Evolutionary conservation across 2,797 vertebrate genomes (phyloP), one percentile per base, ranked within the genome.

Genomic region (Otolemur crassicaudatus): DNA sequence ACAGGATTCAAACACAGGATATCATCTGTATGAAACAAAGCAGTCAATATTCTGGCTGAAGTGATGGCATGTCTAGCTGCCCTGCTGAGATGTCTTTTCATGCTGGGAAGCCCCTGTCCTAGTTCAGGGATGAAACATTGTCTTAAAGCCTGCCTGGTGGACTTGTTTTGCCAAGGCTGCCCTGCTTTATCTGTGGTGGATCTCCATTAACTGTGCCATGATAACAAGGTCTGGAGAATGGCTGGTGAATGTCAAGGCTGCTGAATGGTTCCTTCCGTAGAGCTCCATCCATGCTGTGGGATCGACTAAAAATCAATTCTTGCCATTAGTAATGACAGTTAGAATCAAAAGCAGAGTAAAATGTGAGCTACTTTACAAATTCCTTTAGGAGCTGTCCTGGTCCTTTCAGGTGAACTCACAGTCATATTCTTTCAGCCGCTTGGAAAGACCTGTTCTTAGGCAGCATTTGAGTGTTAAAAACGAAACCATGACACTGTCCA

Each of bases 271-370:
- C 80, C 53, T 70, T 73, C 72, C 88, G 60, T 29, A 53, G 25
- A 72, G 53, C 40, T 56, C 0, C 29, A 3, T 56, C 0, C 29
- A 3, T 25, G 29, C 34, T 56, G 13, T 83, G 25, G 70, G 40
- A 79, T 83, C 31, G 61, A 65, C 9, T 11, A 46, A 83, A 79
- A 94, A 79, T 16, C 14, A 72, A 72, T 76, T 91, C 27, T 80
- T 91, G 53, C 63, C 85, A 40, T 13, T 29, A 60, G 46, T 20
- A 72, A 20, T 37, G 81, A 84, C 31, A 70, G 80, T 40, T 91
- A 46, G 58, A 94, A 87, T 85, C 22, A 84, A 73, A 81, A 92
- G n/a, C 13, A n/a, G 49, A 89, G 65, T 76, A 73, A 95, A 70
- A 61, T 79, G 9, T 70, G 31, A 92, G 23, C 82, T 58, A 43